Evolutionary conservation across 2,888 invertebrate species (phyloP), one percentile per base, ranked within the genome.

Genomic region (Drosophila prolongata): DNA sequence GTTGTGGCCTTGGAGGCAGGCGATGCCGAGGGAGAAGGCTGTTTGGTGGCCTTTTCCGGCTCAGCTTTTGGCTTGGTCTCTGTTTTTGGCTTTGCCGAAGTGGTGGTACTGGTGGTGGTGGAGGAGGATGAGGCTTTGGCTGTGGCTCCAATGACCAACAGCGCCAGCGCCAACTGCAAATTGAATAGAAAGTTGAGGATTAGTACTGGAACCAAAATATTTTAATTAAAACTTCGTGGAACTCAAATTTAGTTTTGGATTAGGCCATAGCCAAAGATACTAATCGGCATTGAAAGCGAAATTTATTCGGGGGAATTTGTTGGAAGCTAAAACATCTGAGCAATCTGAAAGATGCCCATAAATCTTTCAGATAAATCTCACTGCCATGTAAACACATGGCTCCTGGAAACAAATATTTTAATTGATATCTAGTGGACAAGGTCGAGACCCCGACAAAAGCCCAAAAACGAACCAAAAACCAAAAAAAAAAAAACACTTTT

Each of bases 141-240:
- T 54, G 76, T 76, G 74, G 79, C 78, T 64, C 89, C 79, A 55
- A 88, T 78, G 49, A 67, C 77, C 74, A 90, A 60, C 61, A 80
- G 80, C 77, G 90, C 72, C 72, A 91, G 76, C 76, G 91, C 76
- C 71, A 91, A 77, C 91, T 91, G 72, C 52, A 89, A 82, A 34
- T 47, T 37, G 46, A 67, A 53, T 46, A 56, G 47, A 13, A 54
- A 73, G 44, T 52, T 57, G 10, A 8, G 47, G 67, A 65, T 75
- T 46, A 67, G 64, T 49, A 47, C 54, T n/a, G 13, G 8, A 10
- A 14, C 27, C 40, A 34, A 70, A 40, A 58, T 55, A 59, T 47
- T 55, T 70, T 70, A 62, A 72, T 71, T 68, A 50, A 46, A 60
- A 53, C 47, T 69, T 69, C 58, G 52, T 69, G 64, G 35, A 54